Evolutionary conservation across 2,113 vertebrate genomes (phyloP).

Genomic region (Sporophila hypoxantha): DNA sequence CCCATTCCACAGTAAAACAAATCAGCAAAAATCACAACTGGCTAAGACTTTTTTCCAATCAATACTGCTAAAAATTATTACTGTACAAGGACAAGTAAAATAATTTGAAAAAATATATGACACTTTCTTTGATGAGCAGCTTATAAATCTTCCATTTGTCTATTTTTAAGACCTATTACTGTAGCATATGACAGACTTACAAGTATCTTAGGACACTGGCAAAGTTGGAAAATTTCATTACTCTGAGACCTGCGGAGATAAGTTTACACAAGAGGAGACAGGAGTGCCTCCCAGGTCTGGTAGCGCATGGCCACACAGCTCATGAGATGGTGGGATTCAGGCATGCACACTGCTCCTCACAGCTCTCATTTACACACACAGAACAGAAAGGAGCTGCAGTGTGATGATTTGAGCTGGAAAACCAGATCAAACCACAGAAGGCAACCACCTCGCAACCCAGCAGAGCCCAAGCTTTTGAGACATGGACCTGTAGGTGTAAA

Average conservation of each 20-base stretch:
- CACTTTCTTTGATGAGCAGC: neutral
- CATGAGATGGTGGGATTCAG: rapidly evolving
- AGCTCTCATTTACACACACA: rapidly evolving
- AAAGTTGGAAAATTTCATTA: neutral
- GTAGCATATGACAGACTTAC: neutral
- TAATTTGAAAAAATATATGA: neutral
- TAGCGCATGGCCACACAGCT: rapidly evolving
- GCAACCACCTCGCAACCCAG: neutral
- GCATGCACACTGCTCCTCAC: rapidly evolving
- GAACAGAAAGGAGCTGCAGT: neutral
- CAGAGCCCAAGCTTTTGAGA: neutral
- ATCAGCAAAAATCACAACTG: neutral
- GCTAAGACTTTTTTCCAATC: neutral
- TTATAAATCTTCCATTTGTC: conserved; percentile 6
- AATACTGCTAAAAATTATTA: neutral
- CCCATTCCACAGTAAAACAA: neutral
- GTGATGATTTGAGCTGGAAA: neutral
- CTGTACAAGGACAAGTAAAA: neutral
- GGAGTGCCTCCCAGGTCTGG: neutral
- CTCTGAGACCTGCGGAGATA: neutral
- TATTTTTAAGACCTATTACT: conserved; percentile 7
- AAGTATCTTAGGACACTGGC: neutral
- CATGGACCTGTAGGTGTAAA: neutral
- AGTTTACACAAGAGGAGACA: neutral
- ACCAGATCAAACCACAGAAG: neutral